Percentiles rank a stretch among this genome's conserved stretches.
Conservation (phyloP, 2,113 vertebrate genomes). For the Engraulis encrasicolus region DNA sequence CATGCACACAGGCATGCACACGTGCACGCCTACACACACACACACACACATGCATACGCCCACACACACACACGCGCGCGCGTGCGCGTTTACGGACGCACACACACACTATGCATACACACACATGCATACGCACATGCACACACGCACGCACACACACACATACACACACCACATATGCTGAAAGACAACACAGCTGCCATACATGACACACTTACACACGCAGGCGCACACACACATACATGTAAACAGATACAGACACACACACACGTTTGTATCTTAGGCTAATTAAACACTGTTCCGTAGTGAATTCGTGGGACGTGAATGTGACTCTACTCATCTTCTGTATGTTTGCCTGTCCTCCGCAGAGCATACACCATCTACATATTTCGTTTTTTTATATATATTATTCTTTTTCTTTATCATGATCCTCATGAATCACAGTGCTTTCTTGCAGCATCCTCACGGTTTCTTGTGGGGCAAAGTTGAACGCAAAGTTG, state of each 20-base stretch:
- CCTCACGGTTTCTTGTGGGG: background rate
- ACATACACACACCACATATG: too few relatives aligned
- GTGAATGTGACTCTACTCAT: slow-evolving; percentile 52
- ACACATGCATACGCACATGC: background rate
- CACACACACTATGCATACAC: background rate
- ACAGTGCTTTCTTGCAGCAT: background rate
- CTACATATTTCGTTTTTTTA: slow-evolving; percentile 67
- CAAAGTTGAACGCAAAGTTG: too few relatives aligned
- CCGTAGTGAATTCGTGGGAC: background rate
- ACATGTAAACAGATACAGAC: too few relatives aligned
- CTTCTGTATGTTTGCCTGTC: slow-evolving; percentile 71
- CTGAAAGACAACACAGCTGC: too few relatives aligned
- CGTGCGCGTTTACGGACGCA: background rate
- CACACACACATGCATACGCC: background rate
- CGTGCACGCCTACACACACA: too few relatives aligned
- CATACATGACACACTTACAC: too few relatives aligned
- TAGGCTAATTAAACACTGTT: background rate
- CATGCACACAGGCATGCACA: background rate
- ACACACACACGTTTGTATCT: too few relatives aligned
- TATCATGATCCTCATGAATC: slow-evolving; percentile 40
- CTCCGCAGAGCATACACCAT: slow-evolving; percentile 61
- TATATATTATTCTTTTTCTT: slow-evolving; percentile 57
- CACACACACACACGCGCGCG: background rate
- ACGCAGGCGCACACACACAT: too few relatives aligned
- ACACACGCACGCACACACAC: too few relatives aligned